These are phyloP conservation scores for Notospermus geniculatus DNA, from an alignment of 1,140 invertebrate species.

Conservation along the genomic window DNA sequence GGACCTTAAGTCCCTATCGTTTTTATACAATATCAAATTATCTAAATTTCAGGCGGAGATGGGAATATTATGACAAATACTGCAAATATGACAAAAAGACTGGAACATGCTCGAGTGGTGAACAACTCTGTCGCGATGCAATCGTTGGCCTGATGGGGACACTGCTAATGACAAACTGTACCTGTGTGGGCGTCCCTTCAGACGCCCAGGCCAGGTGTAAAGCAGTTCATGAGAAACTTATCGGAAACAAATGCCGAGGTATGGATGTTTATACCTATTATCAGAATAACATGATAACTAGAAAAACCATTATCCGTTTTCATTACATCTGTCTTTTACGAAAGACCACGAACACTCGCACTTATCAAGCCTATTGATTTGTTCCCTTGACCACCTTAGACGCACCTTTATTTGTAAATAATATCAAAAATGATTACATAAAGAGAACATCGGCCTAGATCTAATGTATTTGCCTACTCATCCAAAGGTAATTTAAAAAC, in stretches of 20 bases:
- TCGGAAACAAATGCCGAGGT: conserved; percentile 1
- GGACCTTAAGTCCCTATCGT: no score
- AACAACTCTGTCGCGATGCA: conserved; percentile 12
- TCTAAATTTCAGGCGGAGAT: conserved; percentile 10
- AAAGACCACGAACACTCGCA: no score
- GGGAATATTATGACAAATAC: conserved; percentile 14
- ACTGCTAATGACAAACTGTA: conserved; percentile 21
- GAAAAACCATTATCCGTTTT: no score
- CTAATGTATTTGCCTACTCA: no score
- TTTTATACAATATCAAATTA: conserved; percentile 4
- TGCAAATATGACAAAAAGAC: not conserved
- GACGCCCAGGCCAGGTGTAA: conserved; percentile 4
- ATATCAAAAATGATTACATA: no score
- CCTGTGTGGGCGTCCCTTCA: conserved; percentile 7
- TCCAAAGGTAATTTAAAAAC: no score
- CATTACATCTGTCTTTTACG: no score
- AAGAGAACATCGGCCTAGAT: no score
- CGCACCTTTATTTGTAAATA: no score
- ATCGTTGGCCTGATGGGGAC: conserved; percentile 16
- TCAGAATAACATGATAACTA: no score
- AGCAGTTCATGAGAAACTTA: not conserved
- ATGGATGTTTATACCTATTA: not conserved
- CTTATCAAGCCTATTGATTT: no score
- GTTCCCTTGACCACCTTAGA: no score
- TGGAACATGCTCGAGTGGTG: conserved; percentile 10